Base-by-base conservation (phyloP, 2,113 vertebrate genomes). In the Neomonachus schauinslandi region DNA sequence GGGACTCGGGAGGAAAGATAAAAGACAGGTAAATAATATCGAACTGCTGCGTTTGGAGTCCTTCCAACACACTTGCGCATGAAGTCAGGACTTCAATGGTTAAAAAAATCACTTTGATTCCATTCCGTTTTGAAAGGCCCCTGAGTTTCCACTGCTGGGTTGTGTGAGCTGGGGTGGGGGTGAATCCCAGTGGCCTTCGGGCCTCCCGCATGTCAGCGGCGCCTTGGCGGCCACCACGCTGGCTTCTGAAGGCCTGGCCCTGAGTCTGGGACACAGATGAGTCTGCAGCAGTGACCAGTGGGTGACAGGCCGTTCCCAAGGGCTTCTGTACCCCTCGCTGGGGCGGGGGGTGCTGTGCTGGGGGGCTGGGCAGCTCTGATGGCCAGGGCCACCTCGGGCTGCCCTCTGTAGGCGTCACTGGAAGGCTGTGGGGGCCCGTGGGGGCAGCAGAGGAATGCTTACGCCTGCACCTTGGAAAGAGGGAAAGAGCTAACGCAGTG, bases 131-230 rank as follows among this genome's bases (percentile, higher is more conserved):
- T 24, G 92, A 65, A 36, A 59, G 55, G 80, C 21, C 0, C 11
- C 2, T 0, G 13, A 3, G 13, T 2, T 36, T 18, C 5, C 24
- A 5, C 24, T 1, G 12, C 0, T 1, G 79, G 83, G 24, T 0
- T 28, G 39, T 46, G 71, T 36, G 6, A 15, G 53, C 36, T 0
- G 24, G 12, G 72, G 8, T 24, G 15, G 2, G 36, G 51, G 4
- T 31, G 46, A 36, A 18, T 31, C 65, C 36, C 46, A 7, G 71
- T 15, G 12, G 19, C 26, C n/a, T 26, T 3, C 2, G 39, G 39
- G 71, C 26, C n/a, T 39, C 7, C 61, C 10, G n/a, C 61, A 4
- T 13, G 5, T 26, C 61, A 79, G 39, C 16, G 2, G 72, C 8
- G 14, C 18, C 91, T 24, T 49, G 55, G 55, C 80, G 0, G 14